Evolutionary conservation across 2,797 vertebrate genomes (phyloP).

Genomic region (Salarias fasciatus): DNA sequence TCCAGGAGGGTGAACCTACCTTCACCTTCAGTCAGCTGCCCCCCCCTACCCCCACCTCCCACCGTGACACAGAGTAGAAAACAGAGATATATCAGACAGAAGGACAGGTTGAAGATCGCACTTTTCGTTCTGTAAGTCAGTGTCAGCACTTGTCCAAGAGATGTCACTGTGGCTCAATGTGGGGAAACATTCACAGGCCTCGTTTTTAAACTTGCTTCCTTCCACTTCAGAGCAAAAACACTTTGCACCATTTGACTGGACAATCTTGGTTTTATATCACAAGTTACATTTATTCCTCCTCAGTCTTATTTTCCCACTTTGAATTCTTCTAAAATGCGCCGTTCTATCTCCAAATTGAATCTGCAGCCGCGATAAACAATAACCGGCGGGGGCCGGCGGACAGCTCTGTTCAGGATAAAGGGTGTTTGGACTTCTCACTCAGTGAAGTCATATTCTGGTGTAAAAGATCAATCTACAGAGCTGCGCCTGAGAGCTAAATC

Average conservation of each 20-base stretch:
- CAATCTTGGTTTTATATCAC: conserved; percentile 2
- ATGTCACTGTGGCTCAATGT: conserved; percentile 66
- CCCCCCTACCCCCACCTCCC: too few relatives aligned
- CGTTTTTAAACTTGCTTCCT: conserved; percentile 8
- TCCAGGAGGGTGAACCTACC: too few relatives aligned
- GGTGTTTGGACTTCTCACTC: background rate
- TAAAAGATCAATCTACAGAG: conserved; percentile 45
- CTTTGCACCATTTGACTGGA: background rate
- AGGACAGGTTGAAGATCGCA: too few relatives aligned
- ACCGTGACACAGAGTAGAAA: too few relatives aligned
- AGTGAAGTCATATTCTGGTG: conserved; percentile 3
- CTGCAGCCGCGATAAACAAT: conserved; percentile 7
- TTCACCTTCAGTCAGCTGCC: too few relatives aligned
- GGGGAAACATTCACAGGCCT: background rate
- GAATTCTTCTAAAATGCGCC: background rate
- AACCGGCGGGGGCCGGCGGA: background rate
- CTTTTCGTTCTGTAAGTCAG: conserved; percentile 3
- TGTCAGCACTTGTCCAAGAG: conserved; percentile 51
- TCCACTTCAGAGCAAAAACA: conserved; percentile 6
- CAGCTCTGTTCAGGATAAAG: conserved; percentile 15
- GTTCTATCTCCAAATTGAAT: background rate
- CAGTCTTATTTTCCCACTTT: background rate
- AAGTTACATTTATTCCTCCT: background rate
- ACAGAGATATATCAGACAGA: too few relatives aligned
- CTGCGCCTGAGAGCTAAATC: conserved; percentile 35